These are phyloP conservation scores for Callimorpha dominula DNA, from an alignment of 2,888 invertebrate species.

Conservation along the genomic window DNA sequence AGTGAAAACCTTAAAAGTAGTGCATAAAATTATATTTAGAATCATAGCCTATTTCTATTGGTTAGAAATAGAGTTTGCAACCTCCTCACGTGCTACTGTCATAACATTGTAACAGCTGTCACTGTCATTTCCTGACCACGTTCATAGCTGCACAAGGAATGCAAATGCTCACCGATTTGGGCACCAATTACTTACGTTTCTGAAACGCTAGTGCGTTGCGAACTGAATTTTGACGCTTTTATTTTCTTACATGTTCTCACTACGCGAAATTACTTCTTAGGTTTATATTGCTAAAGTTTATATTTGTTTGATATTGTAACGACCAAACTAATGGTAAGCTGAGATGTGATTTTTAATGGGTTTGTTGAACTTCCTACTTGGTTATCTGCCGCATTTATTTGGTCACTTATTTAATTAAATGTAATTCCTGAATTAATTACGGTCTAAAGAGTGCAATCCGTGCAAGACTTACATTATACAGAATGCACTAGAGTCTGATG, in stretches of 20 bases:
- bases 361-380: slow-evolving; percentile 65
- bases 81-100: slow-evolving; percentile 44
- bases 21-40: neutral
- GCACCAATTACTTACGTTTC: slow-evolving; percentile 57
- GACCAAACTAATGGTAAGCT: slow-evolving; percentile 34
- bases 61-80: slow-evolving; percentile 15
- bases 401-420: slow-evolving; percentile 37
- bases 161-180: slow-evolving; percentile 49
- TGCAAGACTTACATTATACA: neutral
- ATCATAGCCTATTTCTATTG: neutral
- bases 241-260: slow-evolving; percentile 37
- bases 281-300: slow-evolving; percentile 26
- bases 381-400: slow-evolving; percentile 55
- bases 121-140: slow-evolving; percentile 50
- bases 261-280: slow-evolving; percentile 41
- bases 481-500: neutral
- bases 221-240: slow-evolving; percentile 55
- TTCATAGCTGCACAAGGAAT: slow-evolving; percentile 47
- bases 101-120: slow-evolving; percentile 54
- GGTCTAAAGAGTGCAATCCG: neutral
- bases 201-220: slow-evolving; percentile 50
- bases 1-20: neutral
- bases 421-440: slow-evolving; percentile 13
- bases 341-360: slow-evolving; percentile 65
- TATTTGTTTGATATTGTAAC: slow-evolving; percentile 23